Evolutionary conservation across 2,888 invertebrate genomes (phyloP).

Genomic region (Pardosa pseudoannulata): DNA sequence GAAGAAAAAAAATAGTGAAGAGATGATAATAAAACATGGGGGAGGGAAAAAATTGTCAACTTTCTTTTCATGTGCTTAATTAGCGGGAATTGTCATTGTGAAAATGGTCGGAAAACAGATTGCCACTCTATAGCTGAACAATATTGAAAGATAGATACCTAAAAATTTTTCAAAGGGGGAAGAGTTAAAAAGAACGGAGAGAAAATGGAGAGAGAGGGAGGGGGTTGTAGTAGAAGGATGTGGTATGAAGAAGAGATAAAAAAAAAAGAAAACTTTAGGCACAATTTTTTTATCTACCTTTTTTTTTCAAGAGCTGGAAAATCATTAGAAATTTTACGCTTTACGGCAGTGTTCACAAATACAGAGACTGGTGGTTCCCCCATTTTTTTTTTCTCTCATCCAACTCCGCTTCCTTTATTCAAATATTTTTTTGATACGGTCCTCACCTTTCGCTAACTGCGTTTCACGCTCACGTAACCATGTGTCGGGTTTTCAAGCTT

Average conservation of each 20-base stretch:
- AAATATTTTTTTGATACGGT: constrained; percentile 18
- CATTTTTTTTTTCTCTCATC: constrained; percentile 1
- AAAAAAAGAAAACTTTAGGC: constrained; percentile 22
- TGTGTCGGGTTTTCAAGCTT: constrained; percentile 57
- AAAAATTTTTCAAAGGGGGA: constrained; percentile 57
- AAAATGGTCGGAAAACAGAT: constrained; percentile 70
- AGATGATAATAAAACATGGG: constrained; percentile 34
- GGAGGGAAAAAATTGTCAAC: neutral
- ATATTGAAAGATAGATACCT: constrained; percentile 59
- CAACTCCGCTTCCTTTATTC: constrained; percentile 32
- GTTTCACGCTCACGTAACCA: constrained; percentile 45
- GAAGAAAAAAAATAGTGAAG: constrained; percentile 18
- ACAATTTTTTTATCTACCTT: constrained; percentile 26
- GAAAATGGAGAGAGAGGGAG: no score
- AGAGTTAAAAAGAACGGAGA: constrained; percentile 50
- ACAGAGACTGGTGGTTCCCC: constrained; percentile 37
- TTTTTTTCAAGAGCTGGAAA: constrained; percentile 40
- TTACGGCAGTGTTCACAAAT: constrained; percentile 60
- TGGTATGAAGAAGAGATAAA: no score
- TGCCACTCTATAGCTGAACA: constrained; percentile 52
- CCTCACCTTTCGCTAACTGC: constrained; percentile 44
- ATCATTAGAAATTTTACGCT: constrained; percentile 71
- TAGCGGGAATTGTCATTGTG: constrained; percentile 72
- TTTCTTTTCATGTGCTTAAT: constrained; percentile 63
- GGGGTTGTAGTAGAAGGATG: no score